Evolutionary conservation across 1,140 invertebrate species (phyloP).

Genomic region (Zaprionus ornatus): DNA sequence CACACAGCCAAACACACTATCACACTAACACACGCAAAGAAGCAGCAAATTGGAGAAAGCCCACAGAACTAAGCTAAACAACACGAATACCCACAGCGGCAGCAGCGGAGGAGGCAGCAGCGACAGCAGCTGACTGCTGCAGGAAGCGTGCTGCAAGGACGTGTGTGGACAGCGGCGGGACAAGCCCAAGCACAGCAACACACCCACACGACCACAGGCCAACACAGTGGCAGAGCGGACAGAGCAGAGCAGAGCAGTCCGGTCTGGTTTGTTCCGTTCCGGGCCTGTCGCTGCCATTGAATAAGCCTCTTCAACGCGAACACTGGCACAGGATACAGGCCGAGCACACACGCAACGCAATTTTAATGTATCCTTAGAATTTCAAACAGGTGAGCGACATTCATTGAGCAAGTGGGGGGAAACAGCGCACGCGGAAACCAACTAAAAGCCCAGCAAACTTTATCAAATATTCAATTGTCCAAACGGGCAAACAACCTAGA

Average conservation of each 20-base stretch:
- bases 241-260: constrained; percentile 27
- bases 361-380: constrained; percentile 82
- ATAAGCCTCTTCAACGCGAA: constrained; percentile 57
- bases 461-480: constrained; percentile 27
- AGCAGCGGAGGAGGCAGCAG: constrained; percentile 36
- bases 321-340: constrained; percentile 62
- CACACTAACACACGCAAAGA: background rate
- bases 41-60: constrained; percentile 32
- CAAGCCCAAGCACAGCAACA: background rate
- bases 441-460: constrained; percentile 15
- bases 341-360: constrained; percentile 56
- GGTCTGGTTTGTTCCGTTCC: constrained; percentile 33
- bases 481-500: background rate
- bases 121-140: constrained; percentile 70
- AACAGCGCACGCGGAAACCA: constrained; percentile 4
- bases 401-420: constrained; percentile 49
- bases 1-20: constrained; percentile 3
- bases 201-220: too few relatives aligned
- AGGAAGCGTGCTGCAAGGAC: constrained; percentile 66
- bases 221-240: constrained; percentile 44
- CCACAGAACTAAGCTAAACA: constrained; percentile 48
- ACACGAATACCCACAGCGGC: constrained; percentile 47
- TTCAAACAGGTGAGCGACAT: constrained; percentile 74
- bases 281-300: constrained; percentile 61
- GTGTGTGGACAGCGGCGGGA: constrained; percentile 24